Evolutionary conservation across 2,888 invertebrate species (phyloP), one percentile per base, ranked within the genome.

Genomic region (Acrobeloides nanus): DNA sequence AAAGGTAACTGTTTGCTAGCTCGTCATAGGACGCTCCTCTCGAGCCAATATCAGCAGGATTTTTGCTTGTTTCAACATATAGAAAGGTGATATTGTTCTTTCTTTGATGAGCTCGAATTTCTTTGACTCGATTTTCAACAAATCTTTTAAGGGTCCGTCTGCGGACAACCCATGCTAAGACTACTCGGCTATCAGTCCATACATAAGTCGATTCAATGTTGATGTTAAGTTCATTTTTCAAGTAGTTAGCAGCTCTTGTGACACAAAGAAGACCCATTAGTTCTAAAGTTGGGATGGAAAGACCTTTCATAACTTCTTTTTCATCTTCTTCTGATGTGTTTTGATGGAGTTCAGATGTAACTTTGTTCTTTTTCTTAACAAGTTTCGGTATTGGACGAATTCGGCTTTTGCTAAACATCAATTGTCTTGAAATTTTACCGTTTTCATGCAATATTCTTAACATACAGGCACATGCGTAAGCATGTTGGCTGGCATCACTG

Each of bases 251-350:
- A 1, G 7, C 6, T 35, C 39, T 4, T 4, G 20, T 23, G 4
- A 10, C 29, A 40, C 29, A 32, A 8, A 41, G 29, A 21, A 42
- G 20, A 3, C 38, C 42, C 1, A 17, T 20, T 12, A 41, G 39
- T 39, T 41, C 42, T 6, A 23, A 17, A 15, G 27, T 40, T 1
- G 41, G 41, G 7, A 40, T 26, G 24, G 27, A 15, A 25, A 40
- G 15, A 3, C 34, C 34, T 34, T 10, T 34, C 3, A 34, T 7
- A n/a, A n/a, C n/a, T n/a, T n/a, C n/a, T n/a, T n/a, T n/a, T n/a
- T n/a, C n/a, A n/a, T n/a, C n/a, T n/a, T n/a, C n/a, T n/a, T n/a
- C n/a, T n/a, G n/a, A n/a, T n/a, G n/a, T n/a, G n/a, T n/a, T n/a
- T n/a, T n/a, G n/a, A n/a, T n/a, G n/a, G n/a, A n/a, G n/a, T n/a